A percentile compares a stretch with the other conserved stretches of the same genome.
Evolutionary conservation across 2,797 vertebrate species (phyloP).

Genomic region (Muscicapa comitata): DNA sequence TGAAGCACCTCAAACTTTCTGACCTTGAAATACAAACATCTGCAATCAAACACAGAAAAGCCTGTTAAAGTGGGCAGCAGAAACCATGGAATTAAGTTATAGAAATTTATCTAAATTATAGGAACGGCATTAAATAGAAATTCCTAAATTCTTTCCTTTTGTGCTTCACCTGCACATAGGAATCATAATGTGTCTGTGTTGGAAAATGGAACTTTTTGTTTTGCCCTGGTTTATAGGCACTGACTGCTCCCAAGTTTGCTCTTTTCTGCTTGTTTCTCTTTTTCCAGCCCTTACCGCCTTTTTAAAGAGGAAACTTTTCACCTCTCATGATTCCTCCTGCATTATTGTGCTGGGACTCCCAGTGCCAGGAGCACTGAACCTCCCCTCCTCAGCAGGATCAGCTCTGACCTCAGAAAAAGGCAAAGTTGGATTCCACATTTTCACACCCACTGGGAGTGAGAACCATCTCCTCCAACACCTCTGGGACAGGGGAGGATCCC

Average conservation of each 20-base stretch:
- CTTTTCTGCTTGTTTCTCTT: neutral
- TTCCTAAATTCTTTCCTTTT: neutral
- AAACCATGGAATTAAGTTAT: neutral
- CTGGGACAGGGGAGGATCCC: neutral
- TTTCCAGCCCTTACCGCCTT: neutral
- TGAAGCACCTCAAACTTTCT: neutral
- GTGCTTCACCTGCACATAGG: neutral
- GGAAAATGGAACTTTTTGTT: neutral
- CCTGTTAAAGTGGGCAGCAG: neutral
- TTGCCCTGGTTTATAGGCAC: neutral
- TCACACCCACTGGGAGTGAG: neutral
- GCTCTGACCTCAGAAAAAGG: rapidly evolving
- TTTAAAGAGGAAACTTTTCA: neutral
- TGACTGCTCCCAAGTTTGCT: neutral
- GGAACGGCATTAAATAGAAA: neutral
- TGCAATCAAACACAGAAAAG: neutral
- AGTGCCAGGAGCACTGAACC: neutral
- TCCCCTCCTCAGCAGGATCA: neutral
- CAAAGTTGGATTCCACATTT: neutral
- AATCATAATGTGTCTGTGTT: neutral
- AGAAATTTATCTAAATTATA: neutral
- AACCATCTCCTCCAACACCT: neutral
- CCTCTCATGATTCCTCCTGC: neutral
- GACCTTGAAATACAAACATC: neutral
- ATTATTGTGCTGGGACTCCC: neutral